A percentile compares a stretch with the other conserved stretches of the same genome.
phyloP scores from a whole-genome alignment of 2,888 invertebrate species.

The Drosophila subsilvestris region DNA sequence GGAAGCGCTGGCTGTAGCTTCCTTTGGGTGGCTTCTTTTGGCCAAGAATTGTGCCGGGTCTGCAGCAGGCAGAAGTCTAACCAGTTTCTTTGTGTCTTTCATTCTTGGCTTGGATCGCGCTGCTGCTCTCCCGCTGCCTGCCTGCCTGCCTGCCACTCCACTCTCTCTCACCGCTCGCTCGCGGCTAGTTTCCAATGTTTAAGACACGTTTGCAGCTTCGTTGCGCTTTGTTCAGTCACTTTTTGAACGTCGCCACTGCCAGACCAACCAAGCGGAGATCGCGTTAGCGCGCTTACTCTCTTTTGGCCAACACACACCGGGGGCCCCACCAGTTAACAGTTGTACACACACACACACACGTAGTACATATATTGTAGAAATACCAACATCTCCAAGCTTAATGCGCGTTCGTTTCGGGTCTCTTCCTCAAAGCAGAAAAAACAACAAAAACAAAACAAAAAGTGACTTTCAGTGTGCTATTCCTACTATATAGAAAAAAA shows the following conservation, averaged over 20 bases:
- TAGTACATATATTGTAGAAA: neutral
- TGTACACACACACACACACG: slow-evolving; percentile 11
- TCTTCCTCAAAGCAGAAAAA: neutral
- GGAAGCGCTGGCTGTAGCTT: slow-evolving; percentile 5
- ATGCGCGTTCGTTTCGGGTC: slow-evolving; percentile 60
- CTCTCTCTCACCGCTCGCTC: slow-evolving; percentile 22
- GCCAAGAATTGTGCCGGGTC: slow-evolving; percentile 56
- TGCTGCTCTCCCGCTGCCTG: too few relatives aligned
- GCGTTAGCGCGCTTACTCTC: slow-evolving; percentile 41
- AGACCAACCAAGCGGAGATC: slow-evolving; percentile 55
- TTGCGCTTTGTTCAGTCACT: slow-evolving; percentile 69
- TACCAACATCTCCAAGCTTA: slow-evolving; percentile 15
- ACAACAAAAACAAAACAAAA: slow-evolving; percentile 24
- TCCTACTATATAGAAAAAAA: slow-evolving; percentile 29
- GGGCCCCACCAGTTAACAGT: slow-evolving; percentile 31
- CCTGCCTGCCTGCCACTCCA: slow-evolving; percentile 25
- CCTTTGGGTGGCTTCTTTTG: slow-evolving; percentile 50
- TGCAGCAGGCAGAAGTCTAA: slow-evolving; percentile 37
- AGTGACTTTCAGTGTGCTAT: slow-evolving; percentile 62
- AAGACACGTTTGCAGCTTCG: slow-evolving; percentile 75
- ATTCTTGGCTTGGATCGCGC: slow-evolving; percentile 49
- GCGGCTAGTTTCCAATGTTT: slow-evolving; percentile 52
- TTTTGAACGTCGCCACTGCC: slow-evolving; percentile 66
- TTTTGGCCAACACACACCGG: slow-evolving; percentile 11
- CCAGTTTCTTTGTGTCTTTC: slow-evolving; percentile 56